phyloP scores from a whole-genome alignment of 2,888 invertebrate genomes.

The Drosophila mayaguana region DNA sequence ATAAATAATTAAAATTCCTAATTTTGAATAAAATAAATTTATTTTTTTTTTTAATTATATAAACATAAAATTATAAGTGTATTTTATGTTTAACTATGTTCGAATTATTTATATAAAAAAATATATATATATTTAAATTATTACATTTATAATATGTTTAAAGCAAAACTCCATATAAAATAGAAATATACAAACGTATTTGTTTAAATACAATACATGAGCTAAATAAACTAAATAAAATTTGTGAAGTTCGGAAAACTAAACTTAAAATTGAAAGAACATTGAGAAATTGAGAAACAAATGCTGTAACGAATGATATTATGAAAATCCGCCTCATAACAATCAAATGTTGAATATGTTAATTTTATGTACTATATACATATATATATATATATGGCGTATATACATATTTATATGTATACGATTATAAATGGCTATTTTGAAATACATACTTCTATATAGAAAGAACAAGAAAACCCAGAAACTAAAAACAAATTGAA shows the following conservation, averaged over 20 bases:
- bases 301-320: slow-evolving; percentile 80
- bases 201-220: slow-evolving; percentile 36
- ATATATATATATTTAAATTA: no score
- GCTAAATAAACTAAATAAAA: slow-evolving; percentile 23
- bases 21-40: no score
- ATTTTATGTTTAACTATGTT: no score
- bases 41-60: no score
- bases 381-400: not conserved
- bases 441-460: slow-evolving; percentile 47
- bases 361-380: slow-evolving; percentile 50
- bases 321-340: slow-evolving; percentile 81
- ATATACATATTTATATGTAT: slow-evolving; percentile 38
- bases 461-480: slow-evolving; percentile 38
- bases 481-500: slow-evolving; percentile 5
- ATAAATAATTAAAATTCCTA: not conserved
- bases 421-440: slow-evolving; percentile 51
- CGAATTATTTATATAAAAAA: no score
- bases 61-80: no score
- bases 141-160: not conserved
- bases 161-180: not conserved
- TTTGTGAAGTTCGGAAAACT: not conserved
- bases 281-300: slow-evolving; percentile 39
- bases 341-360: slow-evolving; percentile 76
- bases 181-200: slow-evolving; percentile 41
- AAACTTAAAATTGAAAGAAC: not conserved